These are phyloP conservation scores for Catonia carolina DNA, from an alignment of 2,888 invertebrate species.

Conservation along the genomic window DNA sequence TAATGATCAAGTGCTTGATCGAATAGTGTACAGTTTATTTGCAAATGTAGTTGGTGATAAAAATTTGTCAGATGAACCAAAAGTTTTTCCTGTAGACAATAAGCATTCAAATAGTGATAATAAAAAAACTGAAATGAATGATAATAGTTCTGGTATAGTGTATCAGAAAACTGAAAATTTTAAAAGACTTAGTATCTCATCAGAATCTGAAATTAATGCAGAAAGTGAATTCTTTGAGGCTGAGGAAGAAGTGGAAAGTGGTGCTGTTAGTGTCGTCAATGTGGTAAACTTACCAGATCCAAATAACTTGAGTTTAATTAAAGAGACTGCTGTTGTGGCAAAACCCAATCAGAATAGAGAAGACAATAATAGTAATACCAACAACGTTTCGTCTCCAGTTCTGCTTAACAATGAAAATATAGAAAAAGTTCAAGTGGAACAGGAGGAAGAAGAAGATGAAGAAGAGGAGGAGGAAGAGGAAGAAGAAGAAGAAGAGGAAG, in stretches of 20 bases:
- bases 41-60: conserved; percentile 28
- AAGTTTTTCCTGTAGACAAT: no score
- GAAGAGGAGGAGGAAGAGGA: conserved; percentile 27
- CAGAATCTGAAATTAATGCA: conserved; percentile 23
- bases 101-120: background rate
- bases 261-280: background rate
- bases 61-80: background rate
- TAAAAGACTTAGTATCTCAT: conserved; percentile 16
- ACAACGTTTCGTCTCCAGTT: no score
- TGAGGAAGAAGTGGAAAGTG: conserved; percentile 22
- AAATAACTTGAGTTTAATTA: no score
- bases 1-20: conserved; percentile 32
- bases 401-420: background rate
- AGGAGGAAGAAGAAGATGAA: conserved; percentile 22
- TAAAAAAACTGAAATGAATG: background rate
- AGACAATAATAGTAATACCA: no score
- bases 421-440: conserved; percentile 26
- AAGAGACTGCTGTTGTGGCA: no score
- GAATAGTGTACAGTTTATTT: conserved; percentile 31
- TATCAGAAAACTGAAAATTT: background rate
- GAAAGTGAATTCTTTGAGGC: conserved; percentile 25
- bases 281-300: no score
- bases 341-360: no score
- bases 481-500: conserved; percentile 23
- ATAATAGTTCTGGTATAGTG: background rate